Conservation (phyloP, 2,797 vertebrate species). For the Chiroxiphia lanceolata region DNA sequence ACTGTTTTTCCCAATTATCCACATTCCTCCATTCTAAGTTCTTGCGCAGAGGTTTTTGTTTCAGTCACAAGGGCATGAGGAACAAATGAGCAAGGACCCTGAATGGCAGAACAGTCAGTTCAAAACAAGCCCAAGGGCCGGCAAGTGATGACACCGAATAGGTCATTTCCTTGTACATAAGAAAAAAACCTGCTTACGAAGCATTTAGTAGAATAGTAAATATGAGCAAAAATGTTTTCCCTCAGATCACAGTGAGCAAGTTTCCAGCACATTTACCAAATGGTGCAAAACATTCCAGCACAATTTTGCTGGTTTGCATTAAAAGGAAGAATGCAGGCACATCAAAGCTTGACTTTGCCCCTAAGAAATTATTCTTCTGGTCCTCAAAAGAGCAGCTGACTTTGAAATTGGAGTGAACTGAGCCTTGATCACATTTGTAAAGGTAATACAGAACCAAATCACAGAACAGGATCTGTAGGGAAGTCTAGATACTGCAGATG, state of each 20-base stretch:
- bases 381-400: background rate
- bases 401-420: background rate
- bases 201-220: background rate
- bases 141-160: background rate
- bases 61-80: background rate
- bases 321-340: background rate
- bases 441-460: background rate
- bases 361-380: background rate
- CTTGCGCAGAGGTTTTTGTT: background rate
- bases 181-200: background rate
- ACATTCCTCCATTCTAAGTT: background rate
- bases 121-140: background rate
- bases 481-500: background rate
- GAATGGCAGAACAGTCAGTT: background rate
- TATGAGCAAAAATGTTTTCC: background rate
- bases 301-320: constrained; percentile 1
- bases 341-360: constrained; percentile 12
- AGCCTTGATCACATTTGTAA: background rate
- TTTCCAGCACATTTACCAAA: background rate
- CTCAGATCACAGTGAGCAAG: background rate
- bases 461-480: background rate
- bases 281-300: background rate
- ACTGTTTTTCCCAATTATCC: constrained; percentile 5
- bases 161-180: background rate
- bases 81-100: constrained; percentile 2